phyloP scores from a whole-genome alignment of 2,797 vertebrate species.

The Zalophus californianus region DNA sequence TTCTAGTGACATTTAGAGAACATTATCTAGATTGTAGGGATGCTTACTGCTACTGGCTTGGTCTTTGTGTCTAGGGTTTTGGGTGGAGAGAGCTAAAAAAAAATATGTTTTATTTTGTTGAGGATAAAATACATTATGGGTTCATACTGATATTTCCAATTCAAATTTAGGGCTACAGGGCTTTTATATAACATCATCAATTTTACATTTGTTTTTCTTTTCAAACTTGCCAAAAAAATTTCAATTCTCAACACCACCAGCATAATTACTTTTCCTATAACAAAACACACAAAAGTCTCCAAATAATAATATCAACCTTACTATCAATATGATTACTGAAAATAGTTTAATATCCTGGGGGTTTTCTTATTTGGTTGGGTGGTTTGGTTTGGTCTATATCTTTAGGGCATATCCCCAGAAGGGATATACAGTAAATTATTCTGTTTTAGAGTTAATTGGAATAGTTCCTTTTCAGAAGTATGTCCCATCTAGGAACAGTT shows the following conservation, averaged over 20 bases:
- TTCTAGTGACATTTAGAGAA: background rate
- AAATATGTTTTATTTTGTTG: background rate
- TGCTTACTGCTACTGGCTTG: background rate
- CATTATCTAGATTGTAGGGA: background rate
- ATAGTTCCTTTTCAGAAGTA: background rate
- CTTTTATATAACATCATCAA: background rate
- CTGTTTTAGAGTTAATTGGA: background rate
- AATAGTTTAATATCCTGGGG: background rate
- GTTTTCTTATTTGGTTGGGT: background rate
- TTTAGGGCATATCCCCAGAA: background rate
- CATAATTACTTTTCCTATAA: background rate
- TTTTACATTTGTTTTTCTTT: background rate
- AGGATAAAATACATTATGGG: background rate
- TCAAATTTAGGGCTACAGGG: background rate
- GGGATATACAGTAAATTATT: background rate
- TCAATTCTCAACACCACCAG: background rate
- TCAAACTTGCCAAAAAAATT: background rate
- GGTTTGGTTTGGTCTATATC: background rate
- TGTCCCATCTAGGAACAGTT: background rate
- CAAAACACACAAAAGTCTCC: background rate
- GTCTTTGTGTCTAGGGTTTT: background rate
- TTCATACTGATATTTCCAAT: background rate
- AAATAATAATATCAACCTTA: background rate
- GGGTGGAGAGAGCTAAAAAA: background rate
- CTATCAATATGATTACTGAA: background rate